Percentiles rank a stretch among this genome's conserved stretches.
Evolutionary conservation across 2,888 invertebrate genomes (phyloP).

Genomic region (Byasa hedistus): DNA sequence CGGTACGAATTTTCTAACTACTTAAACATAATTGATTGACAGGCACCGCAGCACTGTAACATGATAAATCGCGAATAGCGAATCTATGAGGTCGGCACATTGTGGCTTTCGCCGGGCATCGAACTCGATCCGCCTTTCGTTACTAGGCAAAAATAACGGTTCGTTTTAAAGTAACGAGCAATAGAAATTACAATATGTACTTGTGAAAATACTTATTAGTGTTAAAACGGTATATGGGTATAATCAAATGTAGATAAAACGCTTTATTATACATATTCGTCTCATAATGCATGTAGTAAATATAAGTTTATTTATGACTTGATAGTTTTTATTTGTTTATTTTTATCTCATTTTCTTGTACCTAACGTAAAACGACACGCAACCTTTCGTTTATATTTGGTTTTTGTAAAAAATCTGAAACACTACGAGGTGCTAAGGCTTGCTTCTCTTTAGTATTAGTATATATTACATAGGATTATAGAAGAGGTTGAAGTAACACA

Average conservation of each 20-base stretch:
- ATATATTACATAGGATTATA: not conserved
- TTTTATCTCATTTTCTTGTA: too few species aligned
- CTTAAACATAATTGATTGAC: conserved; percentile 45
- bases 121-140: conserved; percentile 65
- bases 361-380: too few species aligned
- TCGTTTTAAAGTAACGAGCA: conserved; percentile 44
- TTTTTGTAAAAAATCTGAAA: too few species aligned
- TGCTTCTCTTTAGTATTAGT: not conserved
- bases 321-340: too few species aligned
- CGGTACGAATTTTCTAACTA: conserved; percentile 1
- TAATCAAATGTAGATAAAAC: not conserved
- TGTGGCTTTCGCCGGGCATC: conserved; percentile 70
- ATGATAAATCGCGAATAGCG: conserved; percentile 72
- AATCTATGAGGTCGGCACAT: conserved; percentile 68
- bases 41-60: conserved; percentile 47
- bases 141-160: conserved; percentile 69
- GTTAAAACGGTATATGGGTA: not conserved
- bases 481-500: conserved; percentile 1
- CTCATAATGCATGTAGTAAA: too few species aligned
- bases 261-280: not conserved
- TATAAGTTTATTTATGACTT: too few species aligned
- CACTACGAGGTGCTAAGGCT: not conserved
- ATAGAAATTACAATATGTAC: conserved; percentile 20
- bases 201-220: conserved; percentile 13
- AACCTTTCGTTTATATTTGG: too few species aligned